Evolutionary conservation across 2,888 invertebrate species (phyloP).

Genomic region (Lasioglossum oenotherae): DNA sequence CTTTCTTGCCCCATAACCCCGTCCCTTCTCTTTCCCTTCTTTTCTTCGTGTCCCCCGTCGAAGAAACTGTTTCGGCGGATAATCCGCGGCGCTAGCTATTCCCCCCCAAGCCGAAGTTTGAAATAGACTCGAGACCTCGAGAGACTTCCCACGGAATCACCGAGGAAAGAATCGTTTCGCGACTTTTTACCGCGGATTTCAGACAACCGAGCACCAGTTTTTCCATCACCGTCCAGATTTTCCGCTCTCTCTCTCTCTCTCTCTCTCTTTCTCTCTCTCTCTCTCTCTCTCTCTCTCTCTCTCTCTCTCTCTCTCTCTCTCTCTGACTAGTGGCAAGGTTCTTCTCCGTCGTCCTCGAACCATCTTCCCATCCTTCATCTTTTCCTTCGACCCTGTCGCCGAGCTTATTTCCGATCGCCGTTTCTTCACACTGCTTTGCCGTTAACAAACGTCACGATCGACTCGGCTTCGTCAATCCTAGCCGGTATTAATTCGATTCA

Average conservation of each 20-base stretch:
- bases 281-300: background rate
- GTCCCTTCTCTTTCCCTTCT: background rate
- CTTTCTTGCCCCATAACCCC: background rate
- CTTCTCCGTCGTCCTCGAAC: background rate
- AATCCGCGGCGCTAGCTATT: background rate
- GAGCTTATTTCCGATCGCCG: slow-evolving; percentile 22
- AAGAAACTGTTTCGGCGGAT: slow-evolving; percentile 3
- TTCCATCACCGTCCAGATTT: slow-evolving; percentile 24
- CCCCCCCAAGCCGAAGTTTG: slow-evolving; percentile 14
- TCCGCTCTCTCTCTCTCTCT: background rate
- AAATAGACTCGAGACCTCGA: slow-evolving; percentile 10
- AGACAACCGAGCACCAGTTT: slow-evolving; percentile 3
- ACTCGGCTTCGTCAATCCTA: background rate
- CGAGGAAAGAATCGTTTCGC: slow-evolving; percentile 16
- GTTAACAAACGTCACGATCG: slow-evolving; percentile 18
- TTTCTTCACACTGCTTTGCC: background rate
- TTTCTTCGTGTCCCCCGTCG: background rate
- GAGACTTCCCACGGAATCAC: slow-evolving; percentile 17
- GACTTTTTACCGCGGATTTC: background rate
- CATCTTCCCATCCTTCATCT: background rate
- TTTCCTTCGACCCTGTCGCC: slow-evolving; percentile 8
- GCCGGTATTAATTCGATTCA: slow-evolving; percentile 35
- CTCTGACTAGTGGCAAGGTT: background rate
- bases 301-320: background rate
- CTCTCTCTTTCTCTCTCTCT: background rate